Percentiles rank a stretch among this genome's conserved stretches.
Evolutionary conservation across 2,888 invertebrate genomes (phyloP).

Genomic region (Cosmopolites sordidus): DNA sequence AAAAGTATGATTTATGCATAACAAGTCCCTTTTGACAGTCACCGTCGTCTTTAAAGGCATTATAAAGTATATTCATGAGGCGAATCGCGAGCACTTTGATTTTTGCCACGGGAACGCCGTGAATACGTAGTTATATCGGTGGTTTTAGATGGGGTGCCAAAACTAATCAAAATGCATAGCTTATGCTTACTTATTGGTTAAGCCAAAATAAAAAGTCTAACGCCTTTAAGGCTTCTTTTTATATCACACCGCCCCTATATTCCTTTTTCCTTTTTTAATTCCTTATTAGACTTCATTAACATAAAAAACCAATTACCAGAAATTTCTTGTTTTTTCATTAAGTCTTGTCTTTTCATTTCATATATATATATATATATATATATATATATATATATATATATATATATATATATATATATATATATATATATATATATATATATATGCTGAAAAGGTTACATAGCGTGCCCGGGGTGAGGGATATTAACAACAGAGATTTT

Average conservation of each 20-base stretch:
- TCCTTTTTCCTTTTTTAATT: background rate
- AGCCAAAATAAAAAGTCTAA: conserved; percentile 38
- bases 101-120: conserved; percentile 47
- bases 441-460: no score
- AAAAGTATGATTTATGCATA: conserved; percentile 42
- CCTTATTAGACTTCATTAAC: background rate
- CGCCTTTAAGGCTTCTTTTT: conserved; percentile 14
- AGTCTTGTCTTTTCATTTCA: no score
- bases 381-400: no score
- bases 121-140: conserved; percentile 46
- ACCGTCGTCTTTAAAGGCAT: conserved; percentile 40
- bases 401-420: no score
- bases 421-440: no score
- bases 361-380: no score
- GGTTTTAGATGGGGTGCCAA: conserved; percentile 36
- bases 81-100: conserved; percentile 46
- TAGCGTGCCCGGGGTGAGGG: no score
- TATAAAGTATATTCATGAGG: conserved; percentile 45
- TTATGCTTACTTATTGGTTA: conserved; percentile 40
- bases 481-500: no score
- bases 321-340: background rate
- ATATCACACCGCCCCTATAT: background rate
- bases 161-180: conserved; percentile 49
- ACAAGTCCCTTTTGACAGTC: conserved; percentile 40
- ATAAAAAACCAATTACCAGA: background rate